Conservation (phyloP, 2,113 vertebrate species). For the Prietella phreatophila region DNA sequence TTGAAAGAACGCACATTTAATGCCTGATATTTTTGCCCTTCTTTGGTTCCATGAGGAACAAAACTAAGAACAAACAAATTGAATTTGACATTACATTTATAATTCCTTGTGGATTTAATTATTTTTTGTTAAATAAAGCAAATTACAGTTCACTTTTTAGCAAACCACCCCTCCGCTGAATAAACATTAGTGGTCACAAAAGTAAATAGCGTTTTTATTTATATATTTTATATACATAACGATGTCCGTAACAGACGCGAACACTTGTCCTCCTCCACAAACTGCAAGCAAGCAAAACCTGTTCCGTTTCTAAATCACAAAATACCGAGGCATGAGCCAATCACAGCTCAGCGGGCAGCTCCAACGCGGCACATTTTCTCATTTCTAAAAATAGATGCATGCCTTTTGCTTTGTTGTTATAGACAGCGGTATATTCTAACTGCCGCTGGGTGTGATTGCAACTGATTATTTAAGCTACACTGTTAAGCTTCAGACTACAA, state of each 20-base stretch:
- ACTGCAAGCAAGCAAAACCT: background rate
- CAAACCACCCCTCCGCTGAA: background rate
- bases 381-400: background rate
- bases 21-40: too few species aligned
- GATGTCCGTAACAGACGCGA: background rate
- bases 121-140: too few species aligned
- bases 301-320: background rate
- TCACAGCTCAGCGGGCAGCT: background rate
- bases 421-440: background rate
- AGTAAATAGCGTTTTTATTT: background rate
- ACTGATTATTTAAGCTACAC: background rate
- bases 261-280: background rate
- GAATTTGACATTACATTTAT: too few species aligned
- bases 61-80: too few species aligned
- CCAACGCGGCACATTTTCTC: background rate
- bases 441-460: background rate
- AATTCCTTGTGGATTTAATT: too few species aligned
- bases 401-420: background rate
- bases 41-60: too few species aligned
- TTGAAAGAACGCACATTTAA: too few species aligned
- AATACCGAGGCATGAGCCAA: background rate
- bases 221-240: background rate
- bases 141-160: background rate
- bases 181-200: background rate
- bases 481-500: too few species aligned